Evolutionary conservation across 2,113 vertebrate genomes (phyloP).

Genomic region (Nyctereutes procyonoides): DNA sequence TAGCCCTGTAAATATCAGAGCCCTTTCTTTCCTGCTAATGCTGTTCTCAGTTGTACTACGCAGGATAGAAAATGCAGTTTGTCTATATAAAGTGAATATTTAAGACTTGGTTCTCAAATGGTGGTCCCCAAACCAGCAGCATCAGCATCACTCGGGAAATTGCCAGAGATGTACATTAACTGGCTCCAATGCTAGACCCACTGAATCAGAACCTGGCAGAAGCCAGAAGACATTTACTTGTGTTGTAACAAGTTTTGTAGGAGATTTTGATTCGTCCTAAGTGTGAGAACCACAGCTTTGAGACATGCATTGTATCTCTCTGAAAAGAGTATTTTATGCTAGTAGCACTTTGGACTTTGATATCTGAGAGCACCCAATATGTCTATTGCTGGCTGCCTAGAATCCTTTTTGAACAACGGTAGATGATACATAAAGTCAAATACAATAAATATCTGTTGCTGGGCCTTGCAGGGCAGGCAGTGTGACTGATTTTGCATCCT

Average conservation of each 20-base stretch:
- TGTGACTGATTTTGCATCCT: not conserved
- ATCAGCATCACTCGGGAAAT: not conserved
- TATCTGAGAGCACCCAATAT: not conserved
- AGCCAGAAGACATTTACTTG: not conserved
- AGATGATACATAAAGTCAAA: constrained; percentile 3
- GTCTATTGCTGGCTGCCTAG: not conserved
- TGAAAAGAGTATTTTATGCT: not conserved
- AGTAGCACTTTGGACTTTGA: not conserved
- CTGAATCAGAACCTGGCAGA: not conserved
- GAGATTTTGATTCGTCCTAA: not conserved
- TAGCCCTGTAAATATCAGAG: constrained; percentile 43
- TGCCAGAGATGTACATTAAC: not conserved
- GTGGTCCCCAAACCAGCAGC: not conserved
- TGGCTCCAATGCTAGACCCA: not conserved
- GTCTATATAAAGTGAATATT: not conserved
- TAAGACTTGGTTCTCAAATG: not conserved
- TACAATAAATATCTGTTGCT: not conserved
- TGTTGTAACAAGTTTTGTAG: not conserved
- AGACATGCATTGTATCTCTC: not conserved
- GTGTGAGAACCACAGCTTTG: not conserved
- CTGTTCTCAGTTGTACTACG: not conserved
- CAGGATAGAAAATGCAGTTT: not conserved
- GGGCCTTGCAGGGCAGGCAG: not conserved
- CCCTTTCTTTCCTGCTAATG: not conserved
- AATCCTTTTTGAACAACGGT: not conserved